Percentiles rank a stretch among this genome's conserved stretches.
These are phyloP conservation scores for Cottoperca gobio DNA, from an alignment of 2,797 vertebrate species.

Conservation along the genomic window DNA sequence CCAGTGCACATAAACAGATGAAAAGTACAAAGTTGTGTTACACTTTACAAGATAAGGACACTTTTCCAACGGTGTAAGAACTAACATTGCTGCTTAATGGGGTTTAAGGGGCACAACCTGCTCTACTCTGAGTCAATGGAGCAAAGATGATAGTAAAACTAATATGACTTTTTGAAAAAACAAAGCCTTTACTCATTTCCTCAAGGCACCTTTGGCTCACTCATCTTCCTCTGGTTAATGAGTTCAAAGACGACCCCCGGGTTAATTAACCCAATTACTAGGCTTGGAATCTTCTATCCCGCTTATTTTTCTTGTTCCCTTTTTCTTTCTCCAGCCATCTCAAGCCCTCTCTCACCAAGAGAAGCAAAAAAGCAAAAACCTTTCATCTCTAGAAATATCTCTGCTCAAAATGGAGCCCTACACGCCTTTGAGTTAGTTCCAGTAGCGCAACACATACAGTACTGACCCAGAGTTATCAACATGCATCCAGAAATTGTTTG, in stretches of 20 bases:
- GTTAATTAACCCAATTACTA: slow-evolving; percentile 80
- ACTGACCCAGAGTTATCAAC: slow-evolving; percentile 27
- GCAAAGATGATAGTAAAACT: slow-evolving; percentile 27
- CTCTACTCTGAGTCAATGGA: slow-evolving; percentile 31
- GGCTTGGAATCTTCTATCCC: slow-evolving; percentile 52
- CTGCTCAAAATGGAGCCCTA: slow-evolving; percentile 1
- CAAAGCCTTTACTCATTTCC: slow-evolving; percentile 49
- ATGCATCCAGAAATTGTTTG: slow-evolving; percentile 19
- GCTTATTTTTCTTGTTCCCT: slow-evolving; percentile 14
- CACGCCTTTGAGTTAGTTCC: not conserved
- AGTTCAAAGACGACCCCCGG: slow-evolving; percentile 78
- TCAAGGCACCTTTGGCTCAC: slow-evolving; percentile 29
- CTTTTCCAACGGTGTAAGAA: not conserved
- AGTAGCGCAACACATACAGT: slow-evolving; percentile 1
- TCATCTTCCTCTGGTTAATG: slow-evolving; percentile 59
- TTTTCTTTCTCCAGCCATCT: slow-evolving; percentile 29
- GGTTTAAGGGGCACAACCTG: slow-evolving; percentile 28
- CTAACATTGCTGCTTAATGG: slow-evolving; percentile 10
- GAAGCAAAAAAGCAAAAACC: slow-evolving; percentile 29
- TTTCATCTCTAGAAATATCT: slow-evolving; percentile 46
- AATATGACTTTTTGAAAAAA: slow-evolving; percentile 52
- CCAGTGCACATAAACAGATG: not conserved
- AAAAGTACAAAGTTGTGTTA: not conserved
- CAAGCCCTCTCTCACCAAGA: slow-evolving; percentile 18
- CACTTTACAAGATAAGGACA: not conserved